phyloP scores from a whole-genome alignment of 2,888 invertebrate genomes.

The Nemurella pictetii region DNA sequence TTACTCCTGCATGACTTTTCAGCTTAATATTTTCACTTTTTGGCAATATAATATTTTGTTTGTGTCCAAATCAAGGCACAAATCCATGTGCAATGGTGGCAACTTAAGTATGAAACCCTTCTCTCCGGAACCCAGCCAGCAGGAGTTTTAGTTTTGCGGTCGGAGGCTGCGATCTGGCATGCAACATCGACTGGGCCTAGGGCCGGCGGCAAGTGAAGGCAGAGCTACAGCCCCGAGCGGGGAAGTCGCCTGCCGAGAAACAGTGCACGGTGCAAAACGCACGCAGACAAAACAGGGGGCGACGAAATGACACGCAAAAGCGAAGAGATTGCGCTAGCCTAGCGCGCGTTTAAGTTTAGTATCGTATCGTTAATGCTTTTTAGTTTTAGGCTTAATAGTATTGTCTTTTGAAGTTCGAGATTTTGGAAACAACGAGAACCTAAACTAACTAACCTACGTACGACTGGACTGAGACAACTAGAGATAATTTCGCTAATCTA shows the following conservation, averaged over 20 bases:
- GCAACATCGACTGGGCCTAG: not conserved
- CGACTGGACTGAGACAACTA: not conserved
- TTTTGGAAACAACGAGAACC: not conserved
- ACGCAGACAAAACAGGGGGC: not conserved
- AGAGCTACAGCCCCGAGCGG: not conserved
- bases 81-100: too few relatives aligned
- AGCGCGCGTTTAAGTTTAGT: not conserved
- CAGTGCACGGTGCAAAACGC: not conserved
- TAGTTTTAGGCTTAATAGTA: not conserved
- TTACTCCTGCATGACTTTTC: too few relatives aligned
- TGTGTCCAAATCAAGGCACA: too few relatives aligned
- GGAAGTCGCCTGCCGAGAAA: not conserved
- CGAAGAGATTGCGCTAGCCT: not conserved
- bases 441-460: not conserved
- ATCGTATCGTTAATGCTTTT: not conserved
- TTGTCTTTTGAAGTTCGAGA: not conserved
- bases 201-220: not conserved
- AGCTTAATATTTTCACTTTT: too few relatives aligned
- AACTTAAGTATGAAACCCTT: too few relatives aligned
- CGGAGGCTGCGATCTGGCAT: too few relatives aligned
- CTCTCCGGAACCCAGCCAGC: too few relatives aligned
- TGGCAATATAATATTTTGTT: too few relatives aligned
- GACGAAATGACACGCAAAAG: not conserved
- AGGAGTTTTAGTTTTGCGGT: too few relatives aligned
- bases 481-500: not conserved